A percentile compares a stretch with the other conserved stretches of the same genome.
These are phyloP conservation scores for Iphiclides podalirius DNA, from an alignment of 2,888 invertebrate species.

Conservation along the genomic window DNA sequence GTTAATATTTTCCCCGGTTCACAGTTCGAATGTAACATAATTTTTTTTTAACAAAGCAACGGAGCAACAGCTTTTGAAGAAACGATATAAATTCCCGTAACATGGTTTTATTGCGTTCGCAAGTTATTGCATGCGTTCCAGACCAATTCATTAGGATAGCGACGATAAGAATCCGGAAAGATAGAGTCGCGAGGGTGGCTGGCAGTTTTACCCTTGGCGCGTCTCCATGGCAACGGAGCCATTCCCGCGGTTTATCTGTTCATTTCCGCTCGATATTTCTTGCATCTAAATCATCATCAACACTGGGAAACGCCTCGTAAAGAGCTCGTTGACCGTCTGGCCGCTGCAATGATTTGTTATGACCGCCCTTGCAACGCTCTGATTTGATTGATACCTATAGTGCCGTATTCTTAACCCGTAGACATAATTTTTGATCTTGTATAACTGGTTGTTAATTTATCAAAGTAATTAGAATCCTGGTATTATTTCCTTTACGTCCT, in stretches of 20 bases:
- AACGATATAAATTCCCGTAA: constrained; percentile 28
- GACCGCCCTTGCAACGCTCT: constrained; percentile 38
- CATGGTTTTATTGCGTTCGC: constrained; percentile 56
- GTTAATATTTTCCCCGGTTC: no score
- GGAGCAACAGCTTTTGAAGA: constrained; percentile 12
- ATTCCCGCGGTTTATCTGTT: constrained; percentile 55
- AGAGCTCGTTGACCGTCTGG: constrained; percentile 66
- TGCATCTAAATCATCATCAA: constrained; percentile 79
- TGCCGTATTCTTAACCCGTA: neutral
- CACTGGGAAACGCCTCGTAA: constrained; percentile 67
- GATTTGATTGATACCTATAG: constrained; percentile 31
- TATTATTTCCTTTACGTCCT: no score
- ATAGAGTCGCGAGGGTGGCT: constrained; percentile 52
- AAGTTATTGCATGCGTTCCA: constrained; percentile 69
- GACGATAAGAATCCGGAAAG: constrained; percentile 75
- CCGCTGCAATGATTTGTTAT: constrained; percentile 53
- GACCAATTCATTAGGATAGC: constrained; percentile 76
- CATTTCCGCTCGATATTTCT: constrained; percentile 65
- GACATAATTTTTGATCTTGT: no score
- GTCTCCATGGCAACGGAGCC: constrained; percentile 58
- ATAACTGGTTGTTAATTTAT: no score
- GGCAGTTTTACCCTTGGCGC: constrained; percentile 33
- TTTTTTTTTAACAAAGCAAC: no score
- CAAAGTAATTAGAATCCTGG: no score
- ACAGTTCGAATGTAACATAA: no score